Percentiles rank a stretch among this genome's conserved stretches.
phyloP scores from a whole-genome alignment of 92 coral and sea anemone genomes.

The Isaurus tuberculatus region DNA sequence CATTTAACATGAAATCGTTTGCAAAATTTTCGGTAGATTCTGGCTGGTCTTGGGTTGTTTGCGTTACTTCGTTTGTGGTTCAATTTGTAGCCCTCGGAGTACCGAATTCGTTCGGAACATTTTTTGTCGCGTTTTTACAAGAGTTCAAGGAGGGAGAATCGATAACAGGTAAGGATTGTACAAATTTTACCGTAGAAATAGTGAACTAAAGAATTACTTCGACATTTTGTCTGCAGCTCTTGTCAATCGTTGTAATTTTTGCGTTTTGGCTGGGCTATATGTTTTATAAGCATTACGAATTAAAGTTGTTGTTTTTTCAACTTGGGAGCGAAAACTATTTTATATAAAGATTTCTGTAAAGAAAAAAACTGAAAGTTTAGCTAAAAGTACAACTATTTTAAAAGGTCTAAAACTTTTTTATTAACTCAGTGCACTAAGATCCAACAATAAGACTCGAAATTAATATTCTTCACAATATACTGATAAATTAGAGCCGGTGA shows the following conservation, averaged over 20 bases:
- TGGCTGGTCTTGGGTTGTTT: conserved; percentile 77
- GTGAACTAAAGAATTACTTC: not conserved
- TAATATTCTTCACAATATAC: too few species aligned
- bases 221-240: not conserved
- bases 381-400: too few species aligned
- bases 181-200: not conserved
- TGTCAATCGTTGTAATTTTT: not conserved
- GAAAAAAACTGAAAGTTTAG: too few species aligned
- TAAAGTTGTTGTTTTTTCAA: too few species aligned
- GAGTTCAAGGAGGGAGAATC: conserved; percentile 81
- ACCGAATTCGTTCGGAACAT: conserved; percentile 81
- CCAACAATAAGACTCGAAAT: too few species aligned
- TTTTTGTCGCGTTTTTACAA: conserved; percentile 73
- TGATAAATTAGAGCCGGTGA: too few species aligned
- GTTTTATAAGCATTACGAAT: too few species aligned
- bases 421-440: too few species aligned
- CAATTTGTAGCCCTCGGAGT: conserved; percentile 73
- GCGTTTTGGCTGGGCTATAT: too few species aligned
- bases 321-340: too few species aligned
- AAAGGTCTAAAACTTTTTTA: too few species aligned
- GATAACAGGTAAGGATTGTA: conserved; percentile 64
- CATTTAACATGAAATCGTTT: conserved; percentile 23
- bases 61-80: conserved; percentile 73
- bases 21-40: conserved; percentile 57
- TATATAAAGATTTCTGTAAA: too few species aligned